A percentile compares a stretch with the other conserved stretches of the same genome.
Conservation (phyloP, 1,140 invertebrate species). For the Drosophila bifasciata region DNA sequence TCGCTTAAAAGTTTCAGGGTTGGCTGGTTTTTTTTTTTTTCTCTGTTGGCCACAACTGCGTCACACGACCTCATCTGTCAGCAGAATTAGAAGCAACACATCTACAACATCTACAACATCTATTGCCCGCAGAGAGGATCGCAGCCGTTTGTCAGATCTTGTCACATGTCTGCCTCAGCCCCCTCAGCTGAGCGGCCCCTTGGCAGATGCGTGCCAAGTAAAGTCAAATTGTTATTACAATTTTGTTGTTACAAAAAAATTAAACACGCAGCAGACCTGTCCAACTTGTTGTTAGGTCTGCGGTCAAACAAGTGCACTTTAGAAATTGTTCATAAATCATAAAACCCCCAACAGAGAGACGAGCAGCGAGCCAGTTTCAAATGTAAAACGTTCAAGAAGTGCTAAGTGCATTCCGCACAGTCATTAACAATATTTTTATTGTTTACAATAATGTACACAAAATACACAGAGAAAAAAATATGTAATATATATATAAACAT, state of each 20-base stretch:
- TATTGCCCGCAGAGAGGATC: slow-evolving; percentile 17
- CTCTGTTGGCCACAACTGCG: slow-evolving; percentile 49
- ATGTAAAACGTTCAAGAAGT: slow-evolving; percentile 65
- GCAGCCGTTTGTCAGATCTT: slow-evolving; percentile 45
- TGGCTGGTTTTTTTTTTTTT: slow-evolving; percentile 60
- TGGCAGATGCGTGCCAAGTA: slow-evolving; percentile 62
- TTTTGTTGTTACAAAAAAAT: slow-evolving; percentile 55
- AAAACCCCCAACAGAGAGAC: slow-evolving; percentile 43
- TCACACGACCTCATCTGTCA: slow-evolving; percentile 81
- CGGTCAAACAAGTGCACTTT: slow-evolving; percentile 83
- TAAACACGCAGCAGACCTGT: slow-evolving; percentile 50
- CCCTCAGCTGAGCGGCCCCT: slow-evolving; percentile 12
- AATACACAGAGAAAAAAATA: too few species aligned
- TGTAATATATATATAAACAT: too few species aligned
- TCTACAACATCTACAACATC: slow-evolving; percentile 45
- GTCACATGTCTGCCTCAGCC: slow-evolving; percentile 41
- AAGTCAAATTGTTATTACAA: slow-evolving; percentile 74
- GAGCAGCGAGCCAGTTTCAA: slow-evolving; percentile 58
- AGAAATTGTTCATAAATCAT: slow-evolving; percentile 83
- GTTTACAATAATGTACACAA: slow-evolving; percentile 57
- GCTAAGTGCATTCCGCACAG: slow-evolving; percentile 68
- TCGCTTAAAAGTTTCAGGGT: slow-evolving; percentile 74
- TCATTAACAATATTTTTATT: slow-evolving; percentile 64
- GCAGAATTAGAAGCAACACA: slow-evolving; percentile 78
- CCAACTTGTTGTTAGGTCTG: slow-evolving; percentile 78